These are phyloP conservation scores for Chascanopsetta lugubris DNA, from an alignment of 2,113 vertebrate species.

Conservation along the genomic window DNA sequence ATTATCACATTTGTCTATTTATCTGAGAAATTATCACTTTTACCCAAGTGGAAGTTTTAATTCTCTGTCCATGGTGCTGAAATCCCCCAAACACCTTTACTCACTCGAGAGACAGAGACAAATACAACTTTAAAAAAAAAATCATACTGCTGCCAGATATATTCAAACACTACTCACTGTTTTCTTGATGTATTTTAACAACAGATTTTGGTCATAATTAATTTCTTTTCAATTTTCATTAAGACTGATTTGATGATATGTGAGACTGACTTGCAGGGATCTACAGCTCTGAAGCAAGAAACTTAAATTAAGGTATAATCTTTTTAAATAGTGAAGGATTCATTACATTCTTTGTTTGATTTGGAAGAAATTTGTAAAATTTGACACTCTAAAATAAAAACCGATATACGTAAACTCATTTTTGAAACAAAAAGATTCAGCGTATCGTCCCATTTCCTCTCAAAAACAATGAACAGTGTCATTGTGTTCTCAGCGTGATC, in stretches of 20 bases:
- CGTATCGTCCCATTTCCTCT: background rate
- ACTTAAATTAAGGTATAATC: background rate
- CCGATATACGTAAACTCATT: too few relatives aligned
- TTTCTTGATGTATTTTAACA: too few relatives aligned
- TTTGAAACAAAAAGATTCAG: background rate
- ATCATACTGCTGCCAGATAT: background rate
- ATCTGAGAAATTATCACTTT: background rate
- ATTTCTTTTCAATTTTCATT: background rate
- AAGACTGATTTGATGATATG: background rate
- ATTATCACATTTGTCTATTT: background rate
- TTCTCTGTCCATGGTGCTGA: background rate
- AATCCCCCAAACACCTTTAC: background rate
- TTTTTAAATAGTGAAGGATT: background rate
- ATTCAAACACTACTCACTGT: too few relatives aligned
- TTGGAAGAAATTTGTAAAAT: too few relatives aligned
- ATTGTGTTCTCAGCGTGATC: conserved; percentile 28
- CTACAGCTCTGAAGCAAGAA: background rate
- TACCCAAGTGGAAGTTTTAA: background rate
- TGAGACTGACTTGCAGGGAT: background rate
- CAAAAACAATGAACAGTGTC: conserved; percentile 1
- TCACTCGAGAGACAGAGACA: background rate
- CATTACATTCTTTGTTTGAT: too few relatives aligned
- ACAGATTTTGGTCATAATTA: too few relatives aligned
- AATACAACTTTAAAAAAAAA: background rate
- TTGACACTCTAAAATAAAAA: too few relatives aligned